A percentile compares a stretch with the other conserved stretches of the same genome.
Conservation (phyloP, 2,113 vertebrate species). For the Acrocephalus kingi region DNA sequence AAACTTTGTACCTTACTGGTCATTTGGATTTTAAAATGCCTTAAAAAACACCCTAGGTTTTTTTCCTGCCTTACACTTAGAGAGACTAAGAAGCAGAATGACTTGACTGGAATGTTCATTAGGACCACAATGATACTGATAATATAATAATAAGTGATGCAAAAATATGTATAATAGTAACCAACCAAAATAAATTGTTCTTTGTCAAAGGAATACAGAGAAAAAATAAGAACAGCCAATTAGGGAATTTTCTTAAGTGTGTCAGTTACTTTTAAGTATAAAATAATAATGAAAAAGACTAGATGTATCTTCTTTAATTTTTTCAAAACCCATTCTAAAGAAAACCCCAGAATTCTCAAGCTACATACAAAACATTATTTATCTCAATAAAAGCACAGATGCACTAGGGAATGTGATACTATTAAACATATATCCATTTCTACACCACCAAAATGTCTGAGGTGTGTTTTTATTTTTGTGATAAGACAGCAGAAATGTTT, state of each 20-base stretch:
- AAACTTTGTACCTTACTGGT: neutral
- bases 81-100: neutral
- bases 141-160: neutral
- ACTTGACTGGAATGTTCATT: neutral
- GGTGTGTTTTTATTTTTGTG: neutral
- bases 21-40: neutral
- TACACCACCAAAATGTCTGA: neutral
- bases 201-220: neutral
- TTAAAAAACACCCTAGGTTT: neutral
- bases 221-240: neutral
- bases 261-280: neutral
- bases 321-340: neutral
- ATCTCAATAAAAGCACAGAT: neutral
- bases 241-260: neutral
- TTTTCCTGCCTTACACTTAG: neutral
- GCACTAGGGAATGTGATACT: neutral
- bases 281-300: neutral
- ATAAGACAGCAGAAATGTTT: neutral
- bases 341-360: neutral
- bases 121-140: neutral
- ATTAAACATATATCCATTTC: neutral
- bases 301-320: neutral
- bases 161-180: neutral
- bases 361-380: neutral
- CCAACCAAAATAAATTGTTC: neutral